phyloP scores from a whole-genome alignment of 2,113 vertebrate species.

The Ctenodactylus gundi region DNA sequence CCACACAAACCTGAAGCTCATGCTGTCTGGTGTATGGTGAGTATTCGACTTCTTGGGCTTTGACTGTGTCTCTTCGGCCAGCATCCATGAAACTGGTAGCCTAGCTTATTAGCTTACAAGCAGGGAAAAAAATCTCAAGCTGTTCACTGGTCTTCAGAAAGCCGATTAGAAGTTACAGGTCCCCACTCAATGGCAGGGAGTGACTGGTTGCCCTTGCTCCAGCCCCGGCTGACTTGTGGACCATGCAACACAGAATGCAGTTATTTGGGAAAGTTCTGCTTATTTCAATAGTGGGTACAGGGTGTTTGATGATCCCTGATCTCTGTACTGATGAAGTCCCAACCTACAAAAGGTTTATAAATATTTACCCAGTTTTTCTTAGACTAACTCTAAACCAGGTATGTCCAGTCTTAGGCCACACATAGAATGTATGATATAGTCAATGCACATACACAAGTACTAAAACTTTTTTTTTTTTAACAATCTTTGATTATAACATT shows the following conservation, averaged over 20 bases:
- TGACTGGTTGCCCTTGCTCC: neutral
- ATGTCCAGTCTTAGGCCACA: too few relatives aligned
- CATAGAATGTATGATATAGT: too few relatives aligned
- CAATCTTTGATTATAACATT: too few relatives aligned
- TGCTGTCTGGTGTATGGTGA: neutral
- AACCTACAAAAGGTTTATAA: neutral
- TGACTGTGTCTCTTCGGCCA: neutral
- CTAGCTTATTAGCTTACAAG: neutral
- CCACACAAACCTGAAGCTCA: neutral
- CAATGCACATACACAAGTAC: too few relatives aligned
- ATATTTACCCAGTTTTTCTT: conserved; percentile 19
- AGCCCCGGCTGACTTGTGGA: neutral
- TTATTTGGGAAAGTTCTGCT: conserved; percentile 15
- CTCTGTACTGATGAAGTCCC: neutral
- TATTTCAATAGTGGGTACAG: neutral
- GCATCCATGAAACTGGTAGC: neutral
- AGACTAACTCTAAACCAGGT: too few relatives aligned
- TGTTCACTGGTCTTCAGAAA: neutral
- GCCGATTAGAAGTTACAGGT: neutral
- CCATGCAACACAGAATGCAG: neutral
- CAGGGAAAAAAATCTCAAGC: neutral
- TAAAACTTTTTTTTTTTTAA: too few relatives aligned
- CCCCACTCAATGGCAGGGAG: neutral
- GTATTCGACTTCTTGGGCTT: neutral
- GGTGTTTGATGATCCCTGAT: neutral